Base-by-base conservation (phyloP, 2,888 invertebrate genomes). In the Galerucella pusilla region DNA sequence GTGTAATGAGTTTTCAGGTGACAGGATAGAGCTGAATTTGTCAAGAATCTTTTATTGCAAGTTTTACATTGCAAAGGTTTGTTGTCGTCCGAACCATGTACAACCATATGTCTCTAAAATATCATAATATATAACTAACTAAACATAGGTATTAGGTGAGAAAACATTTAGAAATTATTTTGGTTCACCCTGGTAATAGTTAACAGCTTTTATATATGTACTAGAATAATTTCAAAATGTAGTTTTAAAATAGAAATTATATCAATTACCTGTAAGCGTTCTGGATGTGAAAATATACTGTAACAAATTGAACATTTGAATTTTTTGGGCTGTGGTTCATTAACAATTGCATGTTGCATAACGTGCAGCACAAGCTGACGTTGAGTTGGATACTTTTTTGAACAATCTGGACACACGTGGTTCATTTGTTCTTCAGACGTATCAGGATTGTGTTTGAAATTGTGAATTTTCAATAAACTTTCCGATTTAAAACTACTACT, bases 11-110 rank as follows among this genome's bases (percentile, higher is more conserved):
- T 92, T 87, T 93, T 94, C 75, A 92, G 85, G 85, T 94, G 94
- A 80, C 93, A 93, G 2, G 92, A 90, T 28, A 94, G 87, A 3
- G 94, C 94, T 0, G 93, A 92, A 83, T 93, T 92, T 80, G 92
- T 94, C 83, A 93, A 89, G 85, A 94, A 94, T 69, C 92, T 86
- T 84, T 93, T 93, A 52, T 88, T 88, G 82, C 94, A 93, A 63
- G 90, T 87, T 57, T 90, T 88, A 84, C 94, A 94, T 83, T 92
- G 90, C 76, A 92, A 86, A 14, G 93, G 93, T 85, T 94, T 94
- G n/a, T 90, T 88, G 76, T 93, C 92, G 78, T 93, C 92, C 9
- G 89, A 90, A 69, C 91, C 91, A 83, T 94, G 94, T 28, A 91
- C 91, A 79, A 91, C 85, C 88, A 91, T 91, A 85, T 94, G 94